These are phyloP conservation scores for Syngnathus acus DNA, from an alignment of 2,797 vertebrate species.

Conservation along the genomic window DNA sequence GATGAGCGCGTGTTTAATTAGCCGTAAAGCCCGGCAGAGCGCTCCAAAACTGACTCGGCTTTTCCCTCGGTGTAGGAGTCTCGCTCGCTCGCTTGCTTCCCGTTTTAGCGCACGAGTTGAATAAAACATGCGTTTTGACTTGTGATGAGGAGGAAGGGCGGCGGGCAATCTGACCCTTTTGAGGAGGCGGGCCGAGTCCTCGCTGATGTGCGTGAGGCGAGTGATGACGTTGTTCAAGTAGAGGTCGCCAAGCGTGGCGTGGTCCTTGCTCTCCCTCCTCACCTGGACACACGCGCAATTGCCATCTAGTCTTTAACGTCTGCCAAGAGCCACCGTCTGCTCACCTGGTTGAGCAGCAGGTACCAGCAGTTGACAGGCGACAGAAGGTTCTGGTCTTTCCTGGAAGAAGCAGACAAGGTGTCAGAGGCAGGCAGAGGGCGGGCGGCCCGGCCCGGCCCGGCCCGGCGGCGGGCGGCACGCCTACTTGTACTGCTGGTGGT, in stretches of 20 bases:
- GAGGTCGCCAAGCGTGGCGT: conserved; percentile 92
- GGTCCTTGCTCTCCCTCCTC: conserved; percentile 94
- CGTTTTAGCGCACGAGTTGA: neutral
- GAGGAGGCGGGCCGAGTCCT: conserved; percentile 94
- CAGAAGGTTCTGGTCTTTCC: conserved; percentile 95
- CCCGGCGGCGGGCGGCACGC: neutral
- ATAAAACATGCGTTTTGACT: neutral
- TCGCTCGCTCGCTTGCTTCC: too few relatives aligned
- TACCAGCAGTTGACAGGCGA: conserved; percentile 99
- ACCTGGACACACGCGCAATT: conserved; percentile 58
- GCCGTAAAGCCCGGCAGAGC: conserved; percentile 31
- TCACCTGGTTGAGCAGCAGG: conserved; percentile 86
- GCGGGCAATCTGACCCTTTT: conserved; percentile 81
- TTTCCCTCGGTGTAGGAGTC: conserved; percentile 18
- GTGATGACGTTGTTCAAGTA: conserved; percentile 97
- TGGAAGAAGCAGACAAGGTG: conserved; percentile 40
- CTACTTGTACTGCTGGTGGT: conserved; percentile 98
- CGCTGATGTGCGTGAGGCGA: conserved; percentile 94
- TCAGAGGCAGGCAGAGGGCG: too few relatives aligned
- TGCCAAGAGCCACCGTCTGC: neutral
- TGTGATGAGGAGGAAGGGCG: neutral
- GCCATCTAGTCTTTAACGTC: too few relatives aligned
- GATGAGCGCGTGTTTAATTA: conserved; percentile 44
- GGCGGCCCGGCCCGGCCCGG: neutral
- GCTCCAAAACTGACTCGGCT: conserved; percentile 40